phyloP scores from a whole-genome alignment of 2,113 vertebrate genomes.

The Xiphophorus hellerii region DNA sequence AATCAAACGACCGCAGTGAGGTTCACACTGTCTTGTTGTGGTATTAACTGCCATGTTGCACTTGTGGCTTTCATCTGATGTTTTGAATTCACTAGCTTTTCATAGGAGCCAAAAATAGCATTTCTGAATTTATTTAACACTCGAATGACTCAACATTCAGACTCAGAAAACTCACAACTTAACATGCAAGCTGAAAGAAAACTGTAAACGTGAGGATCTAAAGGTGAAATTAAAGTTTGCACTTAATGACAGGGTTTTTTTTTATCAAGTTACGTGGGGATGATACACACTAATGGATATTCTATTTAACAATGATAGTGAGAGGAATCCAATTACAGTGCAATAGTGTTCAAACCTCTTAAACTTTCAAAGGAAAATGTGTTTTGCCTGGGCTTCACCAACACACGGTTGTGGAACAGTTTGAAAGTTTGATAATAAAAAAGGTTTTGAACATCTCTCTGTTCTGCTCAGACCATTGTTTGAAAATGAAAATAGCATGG shows the following conservation, averaged over 20 bases:
- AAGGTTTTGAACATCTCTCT: no score
- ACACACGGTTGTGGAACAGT: background rate
- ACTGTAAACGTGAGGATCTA: background rate
- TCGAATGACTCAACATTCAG: background rate
- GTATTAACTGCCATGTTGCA: background rate
- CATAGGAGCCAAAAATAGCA: slow-evolving; percentile 11
- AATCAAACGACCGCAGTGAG: background rate
- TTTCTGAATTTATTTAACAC: background rate
- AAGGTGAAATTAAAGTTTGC: background rate
- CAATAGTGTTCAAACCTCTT: background rate
- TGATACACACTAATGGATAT: no score
- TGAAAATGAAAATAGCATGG: no score
- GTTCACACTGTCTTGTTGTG: background rate
- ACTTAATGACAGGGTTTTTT: background rate
- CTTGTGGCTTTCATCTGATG: background rate
- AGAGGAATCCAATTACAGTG: background rate
- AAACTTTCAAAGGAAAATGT: background rate
- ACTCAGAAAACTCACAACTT: background rate
- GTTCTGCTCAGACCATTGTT: no score
- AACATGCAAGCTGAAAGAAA: background rate
- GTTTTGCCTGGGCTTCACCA: background rate
- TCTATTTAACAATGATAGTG: background rate
- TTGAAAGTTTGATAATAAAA: no score
- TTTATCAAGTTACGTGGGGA: no score
- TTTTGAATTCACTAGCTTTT: background rate